Base-by-base conservation (phyloP, 1,140 invertebrate genomes). In the Temnothorax curvispinosus region DNA sequence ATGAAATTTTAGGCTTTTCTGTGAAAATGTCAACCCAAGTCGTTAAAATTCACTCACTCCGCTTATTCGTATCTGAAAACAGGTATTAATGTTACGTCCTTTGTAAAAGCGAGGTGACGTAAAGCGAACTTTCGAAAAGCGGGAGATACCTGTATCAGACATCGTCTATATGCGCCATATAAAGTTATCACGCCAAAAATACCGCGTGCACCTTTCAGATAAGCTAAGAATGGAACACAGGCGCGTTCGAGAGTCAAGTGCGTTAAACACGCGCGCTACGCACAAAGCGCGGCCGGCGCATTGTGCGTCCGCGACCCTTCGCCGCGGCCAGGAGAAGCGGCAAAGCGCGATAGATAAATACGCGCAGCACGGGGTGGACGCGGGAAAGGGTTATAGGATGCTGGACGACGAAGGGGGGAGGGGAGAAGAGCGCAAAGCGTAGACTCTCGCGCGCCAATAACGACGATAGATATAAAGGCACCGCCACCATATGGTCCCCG, bases 401-500 rank as follows among this genome's bases (percentile, higher is more conserved):
- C 47, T 47, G 65, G 6, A 89, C 87, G 52, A 92, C 87, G 87
- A 85, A 80, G 85, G 58, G 35, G 47, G 81, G 87, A 13, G 13
- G 69, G 81, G 87, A 62, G 56, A 78, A 52, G 74, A 90, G 86
- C 72, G 58, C 72, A 80, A 88, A 77, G 65, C 69, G 89, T 92
- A 89, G 84, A 90, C 89, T 92, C 88, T 89, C 87, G 90, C 89
- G 90, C 87, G 91, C 91, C 92, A 92, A 92, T 93, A 89, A 91
- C 82, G 89, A 92, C 75, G 89, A 85, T 80, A 94, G 93, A 93
- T 94, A 90, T 89, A 94, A 94, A 94, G 92, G 89, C 90, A 88
- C 93, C 94, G 93, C 93, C 93, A 92, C 93, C 93, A 93, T 93
- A 93, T 93, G 93, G 93, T 82, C 85, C 47, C 9, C 72, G 75